Percentiles rank a stretch among this genome's conserved stretches.
phyloP scores from a whole-genome alignment of 2,113 vertebrate species.

The Corapipo altera region DNA sequence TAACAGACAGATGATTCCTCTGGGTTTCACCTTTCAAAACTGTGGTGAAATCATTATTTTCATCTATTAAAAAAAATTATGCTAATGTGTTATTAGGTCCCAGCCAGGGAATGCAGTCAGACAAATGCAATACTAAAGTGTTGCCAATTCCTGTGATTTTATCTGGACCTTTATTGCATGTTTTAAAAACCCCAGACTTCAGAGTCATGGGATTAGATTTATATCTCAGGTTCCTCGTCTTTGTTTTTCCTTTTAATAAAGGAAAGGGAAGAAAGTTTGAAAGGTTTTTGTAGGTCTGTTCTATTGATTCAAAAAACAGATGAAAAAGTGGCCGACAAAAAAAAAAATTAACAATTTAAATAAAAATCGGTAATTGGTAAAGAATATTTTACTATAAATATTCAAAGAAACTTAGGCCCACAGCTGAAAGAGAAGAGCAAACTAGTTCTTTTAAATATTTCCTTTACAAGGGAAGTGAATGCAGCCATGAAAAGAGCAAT shows the following conservation, averaged over 20 bases:
- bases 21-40: background rate
- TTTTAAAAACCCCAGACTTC: constrained; percentile 26
- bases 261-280: constrained; percentile 1
- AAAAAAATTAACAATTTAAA: background rate
- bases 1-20: background rate
- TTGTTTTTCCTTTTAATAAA: constrained; percentile 39
- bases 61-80: constrained; percentile 24
- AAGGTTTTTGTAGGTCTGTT: background rate
- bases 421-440: background rate
- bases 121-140: constrained; percentile 14
- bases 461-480: background rate
- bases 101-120: constrained; percentile 19
- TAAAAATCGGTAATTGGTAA: background rate
- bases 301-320: constrained; percentile 20
- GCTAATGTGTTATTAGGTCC: constrained; percentile 14
- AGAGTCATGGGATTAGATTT: constrained; percentile 35
- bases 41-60: constrained; percentile 38
- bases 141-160: constrained; percentile 40
- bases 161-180: constrained; percentile 34
- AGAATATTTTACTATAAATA: background rate
- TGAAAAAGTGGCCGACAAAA: background rate
- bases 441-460: background rate
- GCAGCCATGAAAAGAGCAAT: background rate
- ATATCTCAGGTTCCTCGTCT: constrained; percentile 30
- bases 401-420: background rate